Percentiles rank a stretch among this genome's conserved stretches.
These are phyloP conservation scores for Drosophila pallidifrons DNA, from an alignment of 1,140 invertebrate genomes.

Conservation along the genomic window DNA sequence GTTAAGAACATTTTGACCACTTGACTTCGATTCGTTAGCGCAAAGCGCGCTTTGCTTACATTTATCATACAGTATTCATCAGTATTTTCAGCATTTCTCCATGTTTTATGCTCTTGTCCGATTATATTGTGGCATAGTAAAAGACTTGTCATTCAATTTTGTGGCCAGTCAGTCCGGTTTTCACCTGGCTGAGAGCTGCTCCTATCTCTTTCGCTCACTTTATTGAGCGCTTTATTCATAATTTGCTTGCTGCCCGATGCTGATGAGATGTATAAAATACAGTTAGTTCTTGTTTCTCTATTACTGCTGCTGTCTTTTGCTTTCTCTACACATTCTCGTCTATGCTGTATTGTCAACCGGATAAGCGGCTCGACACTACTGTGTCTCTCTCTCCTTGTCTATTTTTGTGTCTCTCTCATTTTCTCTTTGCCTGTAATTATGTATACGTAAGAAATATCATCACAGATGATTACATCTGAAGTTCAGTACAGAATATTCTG, in stretches of 20 bases:
- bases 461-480: conserved; percentile 35
- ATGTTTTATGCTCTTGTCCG: neutral
- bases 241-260: conserved; percentile 44
- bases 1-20: conserved; percentile 8
- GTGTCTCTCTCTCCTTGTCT: neutral
- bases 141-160: conserved; percentile 55
- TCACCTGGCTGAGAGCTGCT: conserved; percentile 42
- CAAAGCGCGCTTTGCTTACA: conserved; percentile 34
- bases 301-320: conserved; percentile 34
- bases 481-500: conserved; percentile 1
- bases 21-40: neutral
- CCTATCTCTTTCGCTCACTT: conserved; percentile 29
- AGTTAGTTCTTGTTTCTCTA: conserved; percentile 74
- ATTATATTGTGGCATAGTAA: conserved; percentile 26
- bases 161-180: conserved; percentile 67
- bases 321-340: conserved; percentile 61
- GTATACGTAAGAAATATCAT: conserved; percentile 19
- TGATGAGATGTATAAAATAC: conserved; percentile 55
- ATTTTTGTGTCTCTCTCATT: neutral
- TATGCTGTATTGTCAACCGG: conserved; percentile 69
- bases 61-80: neutral
- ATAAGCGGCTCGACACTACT: conserved; percentile 41
- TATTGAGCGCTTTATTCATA: conserved; percentile 75
- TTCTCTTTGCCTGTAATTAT: conserved; percentile 19
- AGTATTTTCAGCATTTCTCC: conserved; percentile 13